Percentiles rank a stretch among this genome's conserved stretches.
phyloP scores from a whole-genome alignment of 2,113 vertebrate species.

The Zootoca vivipara region DNA sequence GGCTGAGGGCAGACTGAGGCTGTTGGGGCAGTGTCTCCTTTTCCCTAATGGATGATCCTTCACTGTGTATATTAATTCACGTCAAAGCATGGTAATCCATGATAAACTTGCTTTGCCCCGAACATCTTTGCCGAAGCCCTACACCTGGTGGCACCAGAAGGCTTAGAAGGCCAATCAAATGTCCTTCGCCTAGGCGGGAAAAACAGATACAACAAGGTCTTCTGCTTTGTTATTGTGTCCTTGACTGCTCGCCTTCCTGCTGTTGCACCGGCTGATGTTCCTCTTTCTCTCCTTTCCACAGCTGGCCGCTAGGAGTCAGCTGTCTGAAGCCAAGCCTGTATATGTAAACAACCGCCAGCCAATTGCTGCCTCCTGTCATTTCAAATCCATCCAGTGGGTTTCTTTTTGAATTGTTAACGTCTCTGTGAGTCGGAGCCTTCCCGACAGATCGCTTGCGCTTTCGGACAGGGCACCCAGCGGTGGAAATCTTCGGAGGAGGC shows the following conservation, averaged over 20 bases:
- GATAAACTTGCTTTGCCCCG: neutral
- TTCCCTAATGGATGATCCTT: too few relatives aligned
- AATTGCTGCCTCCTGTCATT: neutral
- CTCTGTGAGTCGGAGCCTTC: neutral
- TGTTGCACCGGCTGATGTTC: neutral
- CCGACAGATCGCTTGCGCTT: neutral
- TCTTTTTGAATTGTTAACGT: neutral
- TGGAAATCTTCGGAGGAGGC: neutral
- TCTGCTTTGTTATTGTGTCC: neutral
- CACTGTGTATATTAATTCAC: neutral
- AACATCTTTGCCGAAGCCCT: neutral
- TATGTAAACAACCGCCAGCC: neutral
- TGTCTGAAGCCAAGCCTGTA: fast-evolving
- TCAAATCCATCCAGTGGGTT: neutral
- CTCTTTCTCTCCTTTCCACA: neutral
- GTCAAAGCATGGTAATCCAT: neutral
- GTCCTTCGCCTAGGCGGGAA: neutral
- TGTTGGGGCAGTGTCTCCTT: too few relatives aligned
- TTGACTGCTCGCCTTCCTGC: neutral
- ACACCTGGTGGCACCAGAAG: neutral
- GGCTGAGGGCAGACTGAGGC: too few relatives aligned
- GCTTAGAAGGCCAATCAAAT: neutral
- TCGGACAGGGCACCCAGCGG: neutral
- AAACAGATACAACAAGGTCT: too few relatives aligned
- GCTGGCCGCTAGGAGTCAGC: neutral